These are phyloP conservation scores for Radopholus similis DNA, from an alignment of 1,140 invertebrate genomes.

Conservation along the genomic window DNA sequence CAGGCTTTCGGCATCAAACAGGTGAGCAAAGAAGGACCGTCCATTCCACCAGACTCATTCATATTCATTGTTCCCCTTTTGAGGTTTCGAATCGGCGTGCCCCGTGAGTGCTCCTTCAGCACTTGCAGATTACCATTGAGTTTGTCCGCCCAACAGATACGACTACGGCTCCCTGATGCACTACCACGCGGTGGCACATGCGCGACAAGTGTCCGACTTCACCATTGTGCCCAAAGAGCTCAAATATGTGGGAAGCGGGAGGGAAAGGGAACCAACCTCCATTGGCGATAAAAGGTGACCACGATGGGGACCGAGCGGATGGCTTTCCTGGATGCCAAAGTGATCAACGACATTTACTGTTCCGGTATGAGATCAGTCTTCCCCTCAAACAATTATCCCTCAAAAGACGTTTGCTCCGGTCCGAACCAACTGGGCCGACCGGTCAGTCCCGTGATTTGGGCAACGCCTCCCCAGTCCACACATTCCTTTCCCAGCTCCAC, in stretches of 20 bases:
- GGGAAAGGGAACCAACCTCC: not conserved
- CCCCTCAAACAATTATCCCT: not conserved
- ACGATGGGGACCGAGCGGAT: constrained; percentile 60
- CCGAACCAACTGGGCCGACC: not conserved
- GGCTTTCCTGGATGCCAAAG: constrained; percentile 60
- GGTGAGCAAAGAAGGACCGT: constrained; percentile 15
- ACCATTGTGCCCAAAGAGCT: constrained; percentile 61
- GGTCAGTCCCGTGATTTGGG: not conserved
- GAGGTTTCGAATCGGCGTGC: constrained; percentile 53
- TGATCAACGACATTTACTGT: constrained; percentile 61
- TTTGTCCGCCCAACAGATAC: constrained; percentile 30
- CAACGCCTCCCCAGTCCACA: not conserved
- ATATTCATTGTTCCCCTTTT: not conserved
- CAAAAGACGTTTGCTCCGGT: not conserved
- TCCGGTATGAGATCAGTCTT: constrained; percentile 40
- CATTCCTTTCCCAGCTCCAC: constrained; percentile 19
- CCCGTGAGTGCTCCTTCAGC: constrained; percentile 21
- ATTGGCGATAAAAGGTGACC: constrained; percentile 38
- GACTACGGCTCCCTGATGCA: constrained; percentile 61
- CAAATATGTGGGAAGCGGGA: constrained; percentile 42
- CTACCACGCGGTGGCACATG: constrained; percentile 52
- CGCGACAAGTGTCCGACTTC: constrained; percentile 50
- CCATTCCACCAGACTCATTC: not conserved
- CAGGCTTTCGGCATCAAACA: constrained; percentile 57
- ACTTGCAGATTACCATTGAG: not conserved